Conservation (phyloP, 2,888 invertebrate genomes). For the Heliconius sara region DNA sequence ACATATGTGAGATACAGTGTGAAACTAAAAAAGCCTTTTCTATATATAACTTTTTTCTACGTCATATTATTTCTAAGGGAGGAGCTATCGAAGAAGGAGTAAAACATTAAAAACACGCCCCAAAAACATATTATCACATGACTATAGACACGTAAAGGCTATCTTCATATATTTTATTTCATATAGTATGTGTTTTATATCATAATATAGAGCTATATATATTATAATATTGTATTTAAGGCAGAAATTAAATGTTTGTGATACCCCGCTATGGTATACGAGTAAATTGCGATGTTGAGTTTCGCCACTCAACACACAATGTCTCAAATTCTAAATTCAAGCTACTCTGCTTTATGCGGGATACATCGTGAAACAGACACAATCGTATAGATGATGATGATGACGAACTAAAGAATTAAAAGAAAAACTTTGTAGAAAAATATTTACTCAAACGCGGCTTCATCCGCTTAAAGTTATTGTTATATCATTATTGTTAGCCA, state of each 20-base stretch:
- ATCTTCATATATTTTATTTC: background rate
- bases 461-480: no score
- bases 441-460: no score
- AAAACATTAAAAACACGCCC: constrained; percentile 22
- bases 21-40: background rate
- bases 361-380: background rate
- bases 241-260: no score
- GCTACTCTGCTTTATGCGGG: background rate
- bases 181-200: background rate
- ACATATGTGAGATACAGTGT: background rate
- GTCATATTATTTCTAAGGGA: background rate
- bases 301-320: background rate
- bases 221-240: background rate
- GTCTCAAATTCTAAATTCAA: background rate
- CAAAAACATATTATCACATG: background rate
- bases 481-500: no score
- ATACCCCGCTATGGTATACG: no score
- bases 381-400: no score
- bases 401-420: no score
- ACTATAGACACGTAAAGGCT: background rate
- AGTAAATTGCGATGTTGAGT: background rate
- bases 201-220: background rate
- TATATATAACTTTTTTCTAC: background rate
- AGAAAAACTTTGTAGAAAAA: no score
- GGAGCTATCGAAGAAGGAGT: constrained; percentile 21